These are phyloP conservation scores for Eclectus roratus DNA, from an alignment of 2,113 vertebrate species.

Conservation along the genomic window DNA sequence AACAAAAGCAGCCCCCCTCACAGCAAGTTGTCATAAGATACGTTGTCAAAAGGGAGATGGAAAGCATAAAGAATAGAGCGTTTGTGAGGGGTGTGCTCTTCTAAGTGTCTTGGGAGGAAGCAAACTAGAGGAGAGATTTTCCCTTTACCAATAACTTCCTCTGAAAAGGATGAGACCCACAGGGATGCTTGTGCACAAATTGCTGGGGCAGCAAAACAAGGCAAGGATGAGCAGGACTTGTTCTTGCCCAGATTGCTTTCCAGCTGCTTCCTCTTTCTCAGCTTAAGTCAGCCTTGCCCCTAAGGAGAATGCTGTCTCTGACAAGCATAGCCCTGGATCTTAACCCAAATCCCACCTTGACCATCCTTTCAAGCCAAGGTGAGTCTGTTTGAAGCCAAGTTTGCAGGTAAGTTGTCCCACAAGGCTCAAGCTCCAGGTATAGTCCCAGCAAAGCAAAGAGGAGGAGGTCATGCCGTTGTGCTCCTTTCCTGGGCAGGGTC, in stretches of 20 bases:
- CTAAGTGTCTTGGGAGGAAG: not conserved
- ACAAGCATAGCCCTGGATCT: not conserved
- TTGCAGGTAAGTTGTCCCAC: not conserved
- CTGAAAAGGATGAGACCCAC: not conserved
- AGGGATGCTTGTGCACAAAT: not conserved
- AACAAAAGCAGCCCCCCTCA: not conserved
- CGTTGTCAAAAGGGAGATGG: not conserved
- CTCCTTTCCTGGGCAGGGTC: not conserved
- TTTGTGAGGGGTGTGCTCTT: not conserved
- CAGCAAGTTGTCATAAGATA: not conserved
- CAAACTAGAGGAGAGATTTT: not conserved
- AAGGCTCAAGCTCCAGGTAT: not conserved
- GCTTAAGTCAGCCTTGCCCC: not conserved
- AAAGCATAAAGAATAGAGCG: not conserved
- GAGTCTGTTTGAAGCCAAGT: not conserved
- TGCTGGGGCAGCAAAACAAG: not conserved
- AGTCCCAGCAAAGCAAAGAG: not conserved
- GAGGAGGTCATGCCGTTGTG: not conserved
- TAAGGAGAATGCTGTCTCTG: not conserved
- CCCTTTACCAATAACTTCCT: not conserved
- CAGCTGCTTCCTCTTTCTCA: not conserved
- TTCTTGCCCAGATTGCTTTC: not conserved
- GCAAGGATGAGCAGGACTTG: not conserved
- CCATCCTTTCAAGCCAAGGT: not conserved
- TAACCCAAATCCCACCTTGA: not conserved